Conservation (phyloP, 2,113 vertebrate species). For the Cochlearius cochlearius region DNA sequence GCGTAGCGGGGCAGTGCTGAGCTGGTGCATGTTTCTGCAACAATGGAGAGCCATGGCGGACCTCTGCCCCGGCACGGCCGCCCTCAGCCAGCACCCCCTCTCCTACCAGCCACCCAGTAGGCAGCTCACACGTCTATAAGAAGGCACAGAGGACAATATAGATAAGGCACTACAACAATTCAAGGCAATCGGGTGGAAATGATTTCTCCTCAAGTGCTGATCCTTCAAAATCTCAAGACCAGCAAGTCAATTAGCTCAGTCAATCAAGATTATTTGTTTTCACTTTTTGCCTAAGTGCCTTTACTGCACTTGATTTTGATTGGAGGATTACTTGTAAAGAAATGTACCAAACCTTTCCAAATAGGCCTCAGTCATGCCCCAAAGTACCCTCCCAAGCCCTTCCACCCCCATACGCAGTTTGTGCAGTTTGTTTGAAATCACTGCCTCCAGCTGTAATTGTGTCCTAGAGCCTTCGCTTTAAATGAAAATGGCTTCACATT, state of each 20-base stretch:
- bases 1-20: constrained; percentile 29
- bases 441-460: neutral
- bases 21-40: constrained; percentile 38
- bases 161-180: neutral
- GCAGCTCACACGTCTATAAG: rapidly evolving
- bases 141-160: neutral
- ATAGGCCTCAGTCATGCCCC: neutral
- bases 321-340: neutral
- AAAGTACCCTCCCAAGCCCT: neutral
- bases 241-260: neutral
- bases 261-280: neutral
- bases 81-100: neutral
- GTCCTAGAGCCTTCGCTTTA: neutral
- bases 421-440: neutral
- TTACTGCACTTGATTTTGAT: neutral
- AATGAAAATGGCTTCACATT: neutral
- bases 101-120: rapidly evolving
- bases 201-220: neutral
- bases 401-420: neutral
- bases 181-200: neutral
- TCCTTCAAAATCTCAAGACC: neutral
- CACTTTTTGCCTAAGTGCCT: neutral
- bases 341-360: neutral
- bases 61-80: neutral
- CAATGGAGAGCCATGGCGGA: neutral